Conservation (phyloP, 2,888 invertebrate genomes). For the Pristionchus arcanus region DNA sequence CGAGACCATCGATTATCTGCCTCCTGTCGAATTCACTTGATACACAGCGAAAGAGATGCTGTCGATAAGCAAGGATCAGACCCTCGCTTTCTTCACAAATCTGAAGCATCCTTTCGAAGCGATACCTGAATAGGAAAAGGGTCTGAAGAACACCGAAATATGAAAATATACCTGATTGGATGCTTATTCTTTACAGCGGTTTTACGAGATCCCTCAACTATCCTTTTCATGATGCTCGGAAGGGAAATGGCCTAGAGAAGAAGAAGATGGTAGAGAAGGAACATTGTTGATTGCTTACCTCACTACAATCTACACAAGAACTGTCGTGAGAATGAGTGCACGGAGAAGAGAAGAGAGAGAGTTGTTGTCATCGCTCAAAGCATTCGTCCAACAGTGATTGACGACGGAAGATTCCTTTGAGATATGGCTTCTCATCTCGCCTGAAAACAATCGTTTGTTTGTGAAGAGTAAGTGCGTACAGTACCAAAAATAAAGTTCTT, state of each 20-base stretch:
- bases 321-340: background rate
- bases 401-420: background rate
- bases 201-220: background rate
- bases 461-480: background rate
- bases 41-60: background rate
- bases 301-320: background rate
- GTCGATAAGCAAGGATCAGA: background rate
- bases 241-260: background rate
- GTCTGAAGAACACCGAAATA: background rate
- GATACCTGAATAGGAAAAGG: background rate
- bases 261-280: background rate
- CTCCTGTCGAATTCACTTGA: background rate
- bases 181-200: background rate
- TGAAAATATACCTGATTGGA: background rate
- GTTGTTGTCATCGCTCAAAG: background rate
- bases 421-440: background rate
- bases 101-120: background rate
- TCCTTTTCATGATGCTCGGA: background rate
- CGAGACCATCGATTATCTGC: background rate
- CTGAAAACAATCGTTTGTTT: background rate
- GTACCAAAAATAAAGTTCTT: background rate
- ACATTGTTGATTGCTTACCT: background rate
- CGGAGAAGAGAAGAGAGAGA: background rate
- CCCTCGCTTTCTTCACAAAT: background rate
- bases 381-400: background rate